phyloP scores from a whole-genome alignment of 2,888 invertebrate genomes.

The Ochropacha duplaris region DNA sequence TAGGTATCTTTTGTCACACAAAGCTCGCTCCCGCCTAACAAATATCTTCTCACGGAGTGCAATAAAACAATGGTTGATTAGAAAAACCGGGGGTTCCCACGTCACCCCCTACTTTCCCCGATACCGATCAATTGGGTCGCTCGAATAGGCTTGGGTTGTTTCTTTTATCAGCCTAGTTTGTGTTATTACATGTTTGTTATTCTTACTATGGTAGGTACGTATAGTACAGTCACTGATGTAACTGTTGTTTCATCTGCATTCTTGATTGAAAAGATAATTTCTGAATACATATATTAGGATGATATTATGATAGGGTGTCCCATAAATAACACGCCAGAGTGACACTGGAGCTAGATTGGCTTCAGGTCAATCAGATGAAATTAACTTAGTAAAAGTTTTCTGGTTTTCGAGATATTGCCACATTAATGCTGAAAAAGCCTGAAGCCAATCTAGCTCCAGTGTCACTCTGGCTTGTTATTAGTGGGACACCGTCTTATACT shows the following conservation, averaged over 20 bases:
- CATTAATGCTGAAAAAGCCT: too few relatives aligned
- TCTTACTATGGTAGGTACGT: constrained; percentile 10
- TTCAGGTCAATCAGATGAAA: too few relatives aligned
- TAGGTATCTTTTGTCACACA: not conserved
- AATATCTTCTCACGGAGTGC: constrained; percentile 34
- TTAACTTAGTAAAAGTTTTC: too few relatives aligned
- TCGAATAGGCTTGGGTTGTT: constrained; percentile 34
- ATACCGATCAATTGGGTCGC: constrained; percentile 54
- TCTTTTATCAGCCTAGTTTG: constrained; percentile 38
- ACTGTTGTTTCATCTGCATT: too few relatives aligned
- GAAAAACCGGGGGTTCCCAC: constrained; percentile 63
- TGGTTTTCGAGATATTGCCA: too few relatives aligned
- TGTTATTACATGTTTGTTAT: constrained; percentile 12
- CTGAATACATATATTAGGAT: too few relatives aligned
- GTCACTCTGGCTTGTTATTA: too few relatives aligned
- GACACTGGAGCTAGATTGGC: too few relatives aligned
- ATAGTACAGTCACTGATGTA: constrained; percentile 1
- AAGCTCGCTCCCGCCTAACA: not conserved
- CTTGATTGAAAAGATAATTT: not conserved
- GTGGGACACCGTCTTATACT: too few relatives aligned
- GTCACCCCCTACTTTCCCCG: constrained; percentile 58
- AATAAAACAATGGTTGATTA: constrained; percentile 29
- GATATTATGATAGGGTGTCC: too few relatives aligned
- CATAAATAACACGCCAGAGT: too few relatives aligned
- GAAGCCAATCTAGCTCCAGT: too few relatives aligned